Percentiles rank a stretch among this genome's conserved stretches.
Evolutionary conservation across 2,888 invertebrate species (phyloP).

Genomic region (Drosophila algonquin): DNA sequence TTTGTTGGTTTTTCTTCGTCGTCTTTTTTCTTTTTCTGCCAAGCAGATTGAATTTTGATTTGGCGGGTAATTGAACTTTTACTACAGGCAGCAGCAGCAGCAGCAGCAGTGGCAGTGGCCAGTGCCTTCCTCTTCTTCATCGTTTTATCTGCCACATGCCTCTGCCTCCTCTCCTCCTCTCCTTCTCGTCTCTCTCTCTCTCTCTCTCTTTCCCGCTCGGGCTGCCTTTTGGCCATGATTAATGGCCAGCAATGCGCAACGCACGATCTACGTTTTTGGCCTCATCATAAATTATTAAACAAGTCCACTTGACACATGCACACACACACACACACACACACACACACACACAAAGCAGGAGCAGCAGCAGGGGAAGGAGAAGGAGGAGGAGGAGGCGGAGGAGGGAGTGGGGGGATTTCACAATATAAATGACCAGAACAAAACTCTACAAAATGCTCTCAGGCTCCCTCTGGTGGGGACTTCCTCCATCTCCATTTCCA

Average conservation of each 20-base stretch:
- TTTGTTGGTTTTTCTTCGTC: slow-evolving; percentile 52
- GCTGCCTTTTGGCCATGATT: slow-evolving; percentile 64
- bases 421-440: slow-evolving; percentile 77
- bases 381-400: slow-evolving; percentile 4
- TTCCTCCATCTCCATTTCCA: slow-evolving; percentile 26
- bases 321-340: slow-evolving; percentile 44
- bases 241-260: slow-evolving; percentile 79
- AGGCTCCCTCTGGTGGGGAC: slow-evolving; percentile 16
- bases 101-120: slow-evolving; percentile 16
- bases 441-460: slow-evolving; percentile 72
- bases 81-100: slow-evolving; percentile 52
- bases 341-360: slow-evolving; percentile 7
- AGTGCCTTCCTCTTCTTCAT: slow-evolving; percentile 30
- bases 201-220: neutral
- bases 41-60: slow-evolving; percentile 81
- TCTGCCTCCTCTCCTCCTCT: neutral
- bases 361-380: slow-evolving; percentile 11
- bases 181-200: neutral
- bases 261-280: slow-evolving; percentile 79
- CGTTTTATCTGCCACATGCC: neutral
- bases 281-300: slow-evolving; percentile 78
- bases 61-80: slow-evolving; percentile 82
- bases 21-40: slow-evolving; percentile 52
- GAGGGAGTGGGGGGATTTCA: slow-evolving; percentile 23
- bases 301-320: slow-evolving; percentile 77